Conservation (phyloP, 2,888 invertebrate species). For the Druceiella hillmani region DNA sequence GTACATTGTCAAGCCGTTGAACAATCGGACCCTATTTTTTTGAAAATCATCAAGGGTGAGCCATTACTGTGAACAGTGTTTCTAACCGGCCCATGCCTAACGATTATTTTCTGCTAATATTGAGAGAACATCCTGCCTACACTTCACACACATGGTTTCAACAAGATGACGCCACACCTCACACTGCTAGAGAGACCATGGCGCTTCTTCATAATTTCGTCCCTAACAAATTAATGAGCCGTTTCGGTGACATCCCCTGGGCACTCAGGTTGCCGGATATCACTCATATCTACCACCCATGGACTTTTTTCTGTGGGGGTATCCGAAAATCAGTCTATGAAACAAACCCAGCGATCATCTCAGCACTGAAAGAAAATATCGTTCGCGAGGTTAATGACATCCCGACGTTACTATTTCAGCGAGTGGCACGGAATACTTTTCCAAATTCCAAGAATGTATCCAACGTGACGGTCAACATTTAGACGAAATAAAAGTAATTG, state of each 20-base stretch:
- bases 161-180: slow-evolving; percentile 1
- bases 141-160: neutral
- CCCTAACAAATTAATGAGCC: slow-evolving; percentile 1
- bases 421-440: neutral
- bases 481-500: too few relatives aligned
- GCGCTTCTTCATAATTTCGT: neutral
- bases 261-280: slow-evolving; percentile 1
- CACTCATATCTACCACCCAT: too few relatives aligned
- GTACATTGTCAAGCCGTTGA: too few relatives aligned
- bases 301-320: too few relatives aligned
- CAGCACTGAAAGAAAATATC: slow-evolving; percentile 1
- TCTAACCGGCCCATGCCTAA: neutral
- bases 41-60: too few relatives aligned
- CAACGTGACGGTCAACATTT: too few relatives aligned
- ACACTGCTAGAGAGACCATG: neutral
- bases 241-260: neutral
- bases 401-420: neutral
- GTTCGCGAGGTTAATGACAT: neutral
- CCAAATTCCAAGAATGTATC: too few relatives aligned
- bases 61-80: too few relatives aligned
- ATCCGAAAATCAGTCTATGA: too few relatives aligned
- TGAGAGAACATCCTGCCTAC: neutral
- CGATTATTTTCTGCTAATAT: neutral
- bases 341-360: too few relatives aligned
- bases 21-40: too few relatives aligned